Evolutionary conservation across 2,888 invertebrate species (phyloP).

Genomic region (Zele albiditarsus): DNA sequence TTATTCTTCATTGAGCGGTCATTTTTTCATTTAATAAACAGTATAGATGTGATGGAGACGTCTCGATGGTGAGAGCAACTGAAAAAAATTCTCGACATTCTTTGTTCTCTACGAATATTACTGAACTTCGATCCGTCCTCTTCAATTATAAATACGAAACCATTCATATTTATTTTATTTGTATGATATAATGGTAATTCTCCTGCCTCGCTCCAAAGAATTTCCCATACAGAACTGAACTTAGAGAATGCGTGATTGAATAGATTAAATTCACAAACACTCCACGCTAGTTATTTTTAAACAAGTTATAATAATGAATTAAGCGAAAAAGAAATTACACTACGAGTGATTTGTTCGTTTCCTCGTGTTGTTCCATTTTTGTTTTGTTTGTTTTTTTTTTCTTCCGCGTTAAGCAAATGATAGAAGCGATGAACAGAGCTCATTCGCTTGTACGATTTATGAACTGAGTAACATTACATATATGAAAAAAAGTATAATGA

Average conservation of each 20-base stretch:
- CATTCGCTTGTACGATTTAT: not conserved
- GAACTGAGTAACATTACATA: not conserved
- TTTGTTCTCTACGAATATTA: not conserved
- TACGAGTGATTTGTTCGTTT: not conserved
- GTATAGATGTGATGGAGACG: not conserved
- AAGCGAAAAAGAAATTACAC: not conserved
- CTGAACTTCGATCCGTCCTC: conserved; percentile 20
- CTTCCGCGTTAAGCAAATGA: not conserved
- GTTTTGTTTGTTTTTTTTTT: not conserved
- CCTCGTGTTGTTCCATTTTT: no score
- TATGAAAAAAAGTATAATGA: not conserved
- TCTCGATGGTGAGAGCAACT: not conserved
- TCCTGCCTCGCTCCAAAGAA: conserved; percentile 1
- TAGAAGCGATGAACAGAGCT: not conserved
- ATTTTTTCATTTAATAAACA: not conserved
- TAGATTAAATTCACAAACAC: conserved; percentile 4
- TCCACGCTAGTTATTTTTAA: conserved; percentile 7
- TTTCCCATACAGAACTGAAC: not conserved
- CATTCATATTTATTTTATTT: not conserved
- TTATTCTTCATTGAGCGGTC: not conserved
- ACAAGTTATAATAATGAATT: not conserved
- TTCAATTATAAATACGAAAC: not conserved
- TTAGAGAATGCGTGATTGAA: not conserved
- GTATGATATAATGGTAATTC: not conserved
- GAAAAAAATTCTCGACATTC: conserved; percentile 3